Percentiles rank a stretch among this genome's conserved stretches.
These are phyloP conservation scores for Murina feae DNA, from an alignment of 2,113 vertebrate species.

Conservation along the genomic window DNA sequence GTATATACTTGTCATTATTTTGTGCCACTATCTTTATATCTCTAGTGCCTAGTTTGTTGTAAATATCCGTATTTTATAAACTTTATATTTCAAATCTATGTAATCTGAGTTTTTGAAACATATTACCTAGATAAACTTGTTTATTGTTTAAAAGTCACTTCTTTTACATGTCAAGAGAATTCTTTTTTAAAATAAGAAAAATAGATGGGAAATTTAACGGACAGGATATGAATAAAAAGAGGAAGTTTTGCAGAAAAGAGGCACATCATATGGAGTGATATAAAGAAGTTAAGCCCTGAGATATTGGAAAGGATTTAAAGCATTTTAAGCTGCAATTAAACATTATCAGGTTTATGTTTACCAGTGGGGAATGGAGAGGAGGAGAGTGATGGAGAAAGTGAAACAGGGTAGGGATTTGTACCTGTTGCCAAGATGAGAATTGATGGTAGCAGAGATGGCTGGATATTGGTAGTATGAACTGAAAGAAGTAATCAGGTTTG, in stretches of 20 bases:
- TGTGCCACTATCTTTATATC: neutral
- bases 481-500: neutral
- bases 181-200: neutral
- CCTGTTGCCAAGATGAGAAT: neutral
- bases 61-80: neutral
- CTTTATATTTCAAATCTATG: neutral
- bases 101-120: neutral
- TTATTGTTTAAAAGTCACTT: neutral
- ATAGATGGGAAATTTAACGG: neutral
- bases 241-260: neutral
- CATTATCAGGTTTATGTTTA: neutral
- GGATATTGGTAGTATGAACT: rapidly evolving
- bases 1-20: neutral
- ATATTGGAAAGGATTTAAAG: neutral
- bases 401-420: neutral
- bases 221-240: neutral
- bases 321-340: neutral
- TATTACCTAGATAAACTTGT: neutral
- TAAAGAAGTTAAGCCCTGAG: neutral
- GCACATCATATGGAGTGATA: neutral
- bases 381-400: neutral
- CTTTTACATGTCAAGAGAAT: neutral
- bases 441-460: too few relatives aligned
- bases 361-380: neutral
- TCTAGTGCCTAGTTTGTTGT: neutral